Conservation (phyloP, 1,140 invertebrate genomes). For the Rhopalosiphum padi region DNA sequence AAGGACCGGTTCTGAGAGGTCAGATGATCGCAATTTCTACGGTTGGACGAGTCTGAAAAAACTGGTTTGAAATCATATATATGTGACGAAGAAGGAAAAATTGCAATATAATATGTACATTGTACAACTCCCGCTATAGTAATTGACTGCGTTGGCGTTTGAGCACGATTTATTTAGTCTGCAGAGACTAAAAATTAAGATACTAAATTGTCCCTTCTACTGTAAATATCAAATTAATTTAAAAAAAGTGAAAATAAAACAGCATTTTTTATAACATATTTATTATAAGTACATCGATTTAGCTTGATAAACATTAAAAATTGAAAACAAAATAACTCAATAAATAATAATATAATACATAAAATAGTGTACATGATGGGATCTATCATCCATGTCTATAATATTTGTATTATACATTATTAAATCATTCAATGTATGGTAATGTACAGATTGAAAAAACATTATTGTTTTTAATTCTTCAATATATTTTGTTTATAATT, state of each 20-base stretch:
- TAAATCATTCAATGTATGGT: too few species aligned
- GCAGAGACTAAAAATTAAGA: background rate
- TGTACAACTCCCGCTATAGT: background rate
- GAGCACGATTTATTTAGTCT: background rate
- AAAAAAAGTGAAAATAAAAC: constrained; percentile 29
- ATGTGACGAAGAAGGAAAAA: constrained; percentile 16
- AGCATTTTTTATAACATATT: background rate
- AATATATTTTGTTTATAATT: too few species aligned
- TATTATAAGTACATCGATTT: too few species aligned
- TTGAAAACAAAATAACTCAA: background rate
- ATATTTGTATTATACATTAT: background rate
- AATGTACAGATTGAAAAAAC: too few species aligned
- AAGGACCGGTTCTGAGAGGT: constrained; percentile 36
- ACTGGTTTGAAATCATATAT: background rate
- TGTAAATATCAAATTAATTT: background rate
- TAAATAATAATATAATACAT: too few species aligned
- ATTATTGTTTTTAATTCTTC: too few species aligned
- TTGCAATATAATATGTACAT: background rate
- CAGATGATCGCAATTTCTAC: constrained; percentile 16
- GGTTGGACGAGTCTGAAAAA: background rate
- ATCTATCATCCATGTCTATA: background rate
- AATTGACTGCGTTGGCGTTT: background rate
- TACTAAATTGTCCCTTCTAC: background rate
- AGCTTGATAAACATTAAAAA: background rate
- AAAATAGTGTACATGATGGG: background rate